Evolutionary conservation across 2,113 vertebrate species (phyloP).

Genomic region (Psittacus erithacus): DNA sequence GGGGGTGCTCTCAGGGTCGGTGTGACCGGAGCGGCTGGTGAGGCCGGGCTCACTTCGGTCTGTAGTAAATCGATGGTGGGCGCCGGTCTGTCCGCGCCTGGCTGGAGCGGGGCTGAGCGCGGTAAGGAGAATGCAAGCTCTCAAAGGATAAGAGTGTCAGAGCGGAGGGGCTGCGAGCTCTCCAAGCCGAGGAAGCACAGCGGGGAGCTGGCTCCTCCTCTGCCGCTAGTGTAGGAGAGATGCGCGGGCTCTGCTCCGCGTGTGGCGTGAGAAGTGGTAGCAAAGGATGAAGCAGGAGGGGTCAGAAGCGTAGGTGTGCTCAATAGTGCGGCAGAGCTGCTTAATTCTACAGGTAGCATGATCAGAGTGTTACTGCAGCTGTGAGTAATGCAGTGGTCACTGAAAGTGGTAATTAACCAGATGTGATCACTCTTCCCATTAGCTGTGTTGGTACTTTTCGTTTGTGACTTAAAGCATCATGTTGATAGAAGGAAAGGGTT

Average conservation of each 20-base stretch:
- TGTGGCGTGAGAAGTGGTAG: rapidly evolving
- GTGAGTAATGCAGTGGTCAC: rapidly evolving
- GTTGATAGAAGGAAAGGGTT: neutral
- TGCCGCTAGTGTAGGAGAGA: rapidly evolving
- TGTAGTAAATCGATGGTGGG: neutral
- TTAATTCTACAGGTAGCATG: rapidly evolving
- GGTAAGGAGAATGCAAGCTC: rapidly evolving
- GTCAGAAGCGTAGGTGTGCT: neutral
- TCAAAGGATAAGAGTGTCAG: neutral
- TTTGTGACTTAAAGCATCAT: rapidly evolving
- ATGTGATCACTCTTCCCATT: rapidly evolving
- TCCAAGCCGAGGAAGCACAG: neutral
- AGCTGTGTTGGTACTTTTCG: neutral
- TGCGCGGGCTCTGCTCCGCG: rapidly evolving
- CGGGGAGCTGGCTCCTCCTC: rapidly evolving
- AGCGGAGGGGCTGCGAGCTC: neutral
- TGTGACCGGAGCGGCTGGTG: neutral
- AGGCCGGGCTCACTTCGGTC: neutral
- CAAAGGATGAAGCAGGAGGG: neutral
- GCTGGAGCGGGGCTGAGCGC: neutral
- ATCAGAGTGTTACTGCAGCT: rapidly evolving
- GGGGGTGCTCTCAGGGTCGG: neutral
- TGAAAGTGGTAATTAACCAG: neutral
- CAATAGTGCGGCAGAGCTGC: too few relatives aligned
- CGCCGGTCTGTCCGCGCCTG: rapidly evolving